These are phyloP conservation scores for Podargus strigoides DNA, from an alignment of 2,797 vertebrate species.

Conservation along the genomic window DNA sequence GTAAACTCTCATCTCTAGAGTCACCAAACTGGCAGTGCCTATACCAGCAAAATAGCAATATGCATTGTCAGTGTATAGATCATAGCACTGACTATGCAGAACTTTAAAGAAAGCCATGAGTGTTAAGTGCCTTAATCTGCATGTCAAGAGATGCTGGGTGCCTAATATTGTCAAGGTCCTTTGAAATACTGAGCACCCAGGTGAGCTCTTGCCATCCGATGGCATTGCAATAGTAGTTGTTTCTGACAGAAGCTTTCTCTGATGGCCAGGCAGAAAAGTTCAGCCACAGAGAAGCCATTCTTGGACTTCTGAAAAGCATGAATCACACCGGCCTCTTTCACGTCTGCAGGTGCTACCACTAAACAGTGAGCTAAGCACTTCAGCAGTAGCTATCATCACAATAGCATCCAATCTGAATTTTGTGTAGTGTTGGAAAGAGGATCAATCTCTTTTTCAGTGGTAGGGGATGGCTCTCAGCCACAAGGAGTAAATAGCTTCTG, in stretches of 20 bases:
- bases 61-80: accelerated
- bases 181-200: neutral
- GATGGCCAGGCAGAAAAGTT: neutral
- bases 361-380: neutral
- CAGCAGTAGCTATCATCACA: neutral
- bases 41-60: neutral
- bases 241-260: neutral
- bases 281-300: neutral
- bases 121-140: neutral
- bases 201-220: neutral
- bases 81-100: neutral
- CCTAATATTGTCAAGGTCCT: neutral
- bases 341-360: neutral
- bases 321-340: neutral
- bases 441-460: neutral
- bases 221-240: neutral
- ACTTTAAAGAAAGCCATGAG: neutral
- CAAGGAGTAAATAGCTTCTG: neutral
- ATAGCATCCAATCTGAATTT: neutral
- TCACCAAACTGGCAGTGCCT: neutral
- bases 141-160: neutral
- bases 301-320: neutral
- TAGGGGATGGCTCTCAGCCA: neutral
- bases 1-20: neutral
- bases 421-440: neutral